Evolutionary conservation across 1,140 invertebrate species (phyloP).

Genomic region (Mactra quadrangularis): DNA sequence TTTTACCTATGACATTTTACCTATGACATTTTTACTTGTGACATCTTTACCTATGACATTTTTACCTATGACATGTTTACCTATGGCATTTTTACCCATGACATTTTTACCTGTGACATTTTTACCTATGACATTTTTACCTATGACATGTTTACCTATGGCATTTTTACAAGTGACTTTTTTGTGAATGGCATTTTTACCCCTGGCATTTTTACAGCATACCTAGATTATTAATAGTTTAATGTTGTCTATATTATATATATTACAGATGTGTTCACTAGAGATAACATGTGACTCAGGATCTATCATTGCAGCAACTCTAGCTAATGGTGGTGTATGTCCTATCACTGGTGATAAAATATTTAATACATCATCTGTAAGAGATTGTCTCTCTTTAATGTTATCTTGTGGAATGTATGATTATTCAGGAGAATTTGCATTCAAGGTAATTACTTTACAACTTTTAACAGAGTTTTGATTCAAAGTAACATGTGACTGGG

Average conservation of each 20-base stretch:
- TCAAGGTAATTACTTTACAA: constrained; percentile 89
- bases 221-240: too few relatives aligned
- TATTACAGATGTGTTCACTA: constrained; percentile 94
- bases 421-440: constrained; percentile 99
- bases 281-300: constrained; percentile 97
- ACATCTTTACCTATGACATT: too few relatives aligned
- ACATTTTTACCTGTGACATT: too few relatives aligned
- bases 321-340: constrained; percentile 99
- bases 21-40: too few relatives aligned
- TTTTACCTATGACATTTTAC: too few relatives aligned
- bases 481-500: neutral
- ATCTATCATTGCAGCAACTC: constrained; percentile 96
- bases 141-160: too few relatives aligned
- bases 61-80: too few relatives aligned
- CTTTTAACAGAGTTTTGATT: neutral
- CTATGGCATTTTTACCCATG: too few relatives aligned
- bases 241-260: neutral
- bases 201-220: too few relatives aligned
- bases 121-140: too few relatives aligned
- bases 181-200: too few relatives aligned
- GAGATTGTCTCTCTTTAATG: constrained; percentile 90
- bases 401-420: constrained; percentile 99
- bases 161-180: too few relatives aligned
- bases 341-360: constrained; percentile 98
- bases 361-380: constrained; percentile 87